A percentile compares a stretch with the other conserved stretches of the same genome.
phyloP scores from a whole-genome alignment of 1,140 invertebrate genomes.

The Papilio glaucus region DNA sequence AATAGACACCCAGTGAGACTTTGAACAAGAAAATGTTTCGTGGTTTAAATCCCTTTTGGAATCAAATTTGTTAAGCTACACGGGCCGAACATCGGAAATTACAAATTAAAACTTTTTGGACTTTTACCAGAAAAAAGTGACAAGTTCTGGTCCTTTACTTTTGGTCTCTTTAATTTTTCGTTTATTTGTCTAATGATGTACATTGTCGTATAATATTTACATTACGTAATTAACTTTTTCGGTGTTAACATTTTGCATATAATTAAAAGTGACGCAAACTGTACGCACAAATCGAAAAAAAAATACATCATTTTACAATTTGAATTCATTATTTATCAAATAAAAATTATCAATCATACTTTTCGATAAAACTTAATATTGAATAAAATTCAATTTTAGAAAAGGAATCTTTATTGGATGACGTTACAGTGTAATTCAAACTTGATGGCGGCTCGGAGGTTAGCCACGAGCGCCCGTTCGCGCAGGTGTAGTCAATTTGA shows the following conservation, averaged over 20 bases:
- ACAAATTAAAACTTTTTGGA: not conserved
- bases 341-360: not conserved
- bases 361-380: not conserved
- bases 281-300: too few species aligned
- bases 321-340: not conserved
- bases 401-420: not conserved
- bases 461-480: too few species aligned
- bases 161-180: conserved; percentile 33
- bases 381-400: conserved; percentile 1
- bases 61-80: not conserved
- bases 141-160: conserved; percentile 17
- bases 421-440: too few species aligned
- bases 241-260: not conserved
- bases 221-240: not conserved
- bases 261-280: too few species aligned
- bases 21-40: conserved; percentile 41
- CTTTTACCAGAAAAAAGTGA: conserved; percentile 18
- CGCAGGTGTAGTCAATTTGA: too few species aligned
- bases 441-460: too few species aligned
- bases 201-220: conserved; percentile 21
- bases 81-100: not conserved
- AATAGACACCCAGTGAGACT: conserved; percentile 76
- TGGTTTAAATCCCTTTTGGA: not conserved
- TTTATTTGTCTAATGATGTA: conserved; percentile 33
- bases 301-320: not conserved